A percentile compares a stretch with the other conserved stretches of the same genome.
Conservation (phyloP, 2,888 invertebrate genomes). For the Malthinus seriepunctatus region DNA sequence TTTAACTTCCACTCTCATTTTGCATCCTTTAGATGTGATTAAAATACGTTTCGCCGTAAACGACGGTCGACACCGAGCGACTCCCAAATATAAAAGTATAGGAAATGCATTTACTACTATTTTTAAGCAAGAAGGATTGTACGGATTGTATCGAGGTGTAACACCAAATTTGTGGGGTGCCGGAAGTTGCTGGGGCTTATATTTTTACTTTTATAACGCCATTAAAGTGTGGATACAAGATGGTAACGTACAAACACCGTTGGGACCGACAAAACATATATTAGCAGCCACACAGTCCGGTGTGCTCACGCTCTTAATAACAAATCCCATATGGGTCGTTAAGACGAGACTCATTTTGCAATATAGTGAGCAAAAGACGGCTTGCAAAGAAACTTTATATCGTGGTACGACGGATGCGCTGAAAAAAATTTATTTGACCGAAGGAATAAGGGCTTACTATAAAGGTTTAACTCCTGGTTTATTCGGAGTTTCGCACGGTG, state of each 20-base stretch:
- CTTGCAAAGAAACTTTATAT: slow-evolving; percentile 66
- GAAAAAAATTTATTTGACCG: slow-evolving; percentile 82
- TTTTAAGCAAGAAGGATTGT: slow-evolving; percentile 80
- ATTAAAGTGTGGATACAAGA: slow-evolving; percentile 90
- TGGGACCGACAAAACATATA: slow-evolving; percentile 85
- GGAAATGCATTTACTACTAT: slow-evolving; percentile 83
- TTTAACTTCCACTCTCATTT: slow-evolving; percentile 86
- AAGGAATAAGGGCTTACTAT: slow-evolving; percentile 91
- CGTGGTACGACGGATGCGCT: slow-evolving; percentile 91
- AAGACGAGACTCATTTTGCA: slow-evolving; percentile 97
- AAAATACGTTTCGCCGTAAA: slow-evolving; percentile 99
- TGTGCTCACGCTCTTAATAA: slow-evolving; percentile 82
- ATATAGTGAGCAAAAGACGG: slow-evolving; percentile 66
- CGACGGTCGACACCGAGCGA: slow-evolving; percentile 77
- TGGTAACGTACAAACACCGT: slow-evolving; percentile 75
- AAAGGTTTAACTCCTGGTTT: slow-evolving; percentile 96
- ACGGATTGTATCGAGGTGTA: slow-evolving; percentile 95
- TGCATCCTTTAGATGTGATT: slow-evolving; percentile 96
- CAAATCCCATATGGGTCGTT: slow-evolving; percentile 99
- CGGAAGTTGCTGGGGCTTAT: slow-evolving; percentile 96
- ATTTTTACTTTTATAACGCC: slow-evolving; percentile 94
- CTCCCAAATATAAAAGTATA: slow-evolving; percentile 87
- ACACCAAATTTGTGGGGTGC: slow-evolving; percentile 97
- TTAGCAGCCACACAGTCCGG: slow-evolving; percentile 90
- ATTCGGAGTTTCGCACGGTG: slow-evolving; percentile 98